Conservation (phyloP, 2,113 vertebrate species). For the Octodon degus region DNA sequence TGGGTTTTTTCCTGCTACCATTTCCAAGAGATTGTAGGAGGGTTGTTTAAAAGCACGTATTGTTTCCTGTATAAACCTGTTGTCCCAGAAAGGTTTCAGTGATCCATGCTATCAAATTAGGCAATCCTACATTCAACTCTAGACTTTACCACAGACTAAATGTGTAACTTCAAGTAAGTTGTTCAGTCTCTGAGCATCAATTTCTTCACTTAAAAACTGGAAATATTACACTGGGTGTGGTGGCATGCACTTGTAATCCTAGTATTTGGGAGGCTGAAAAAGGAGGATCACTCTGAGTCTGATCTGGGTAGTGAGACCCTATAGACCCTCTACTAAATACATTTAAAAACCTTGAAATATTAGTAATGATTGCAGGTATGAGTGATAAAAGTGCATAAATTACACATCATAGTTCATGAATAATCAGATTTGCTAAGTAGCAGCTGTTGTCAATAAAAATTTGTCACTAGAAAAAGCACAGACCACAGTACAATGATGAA, state of each 20-base stretch:
- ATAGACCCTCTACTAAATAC: too few relatives aligned
- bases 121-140: background rate
- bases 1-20: background rate
- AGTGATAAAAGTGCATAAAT: background rate
- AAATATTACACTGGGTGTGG: background rate
- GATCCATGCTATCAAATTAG: background rate
- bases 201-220: background rate
- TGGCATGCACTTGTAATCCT: too few relatives aligned
- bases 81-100: background rate
- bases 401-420: background rate
- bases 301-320: too few relatives aligned
- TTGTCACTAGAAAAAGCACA: background rate
- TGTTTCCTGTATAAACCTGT: background rate
- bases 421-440: background rate
- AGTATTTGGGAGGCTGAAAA: too few relatives aligned
- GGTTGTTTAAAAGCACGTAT: background rate
- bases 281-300: too few relatives aligned
- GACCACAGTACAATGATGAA: background rate
- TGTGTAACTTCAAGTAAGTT: background rate
- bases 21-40: background rate
- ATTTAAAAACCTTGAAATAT: too few relatives aligned
- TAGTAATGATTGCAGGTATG: background rate
- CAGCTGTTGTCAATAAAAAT: background rate
- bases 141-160: background rate
- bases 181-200: slow-evolving; percentile 20